Evolutionary conservation across 2,797 vertebrate genomes (phyloP).

Genomic region (Philypnodon macrostomus): DNA sequence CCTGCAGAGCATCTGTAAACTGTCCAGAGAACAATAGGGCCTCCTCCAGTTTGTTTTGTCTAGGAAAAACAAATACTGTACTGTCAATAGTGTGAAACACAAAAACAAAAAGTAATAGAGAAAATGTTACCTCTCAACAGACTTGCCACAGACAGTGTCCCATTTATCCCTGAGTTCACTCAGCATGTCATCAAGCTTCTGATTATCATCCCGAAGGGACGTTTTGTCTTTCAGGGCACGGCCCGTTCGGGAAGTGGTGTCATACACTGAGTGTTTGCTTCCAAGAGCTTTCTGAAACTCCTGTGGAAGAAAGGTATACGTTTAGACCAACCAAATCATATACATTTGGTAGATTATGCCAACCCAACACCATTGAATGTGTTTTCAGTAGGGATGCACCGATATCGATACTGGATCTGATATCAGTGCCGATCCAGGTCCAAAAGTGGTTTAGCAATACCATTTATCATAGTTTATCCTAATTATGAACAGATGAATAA

Average conservation of each 20-base stretch:
- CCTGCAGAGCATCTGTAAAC: slow-evolving; percentile 96
- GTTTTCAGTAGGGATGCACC: no score
- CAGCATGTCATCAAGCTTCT: slow-evolving; percentile 95
- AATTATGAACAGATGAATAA: no score
- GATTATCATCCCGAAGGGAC: slow-evolving; percentile 88
- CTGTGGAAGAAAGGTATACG: slow-evolving; percentile 58
- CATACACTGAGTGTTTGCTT: slow-evolving; percentile 95
- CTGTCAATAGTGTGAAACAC: not conserved
- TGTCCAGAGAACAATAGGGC: slow-evolving; percentile 96
- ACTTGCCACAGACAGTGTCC: slow-evolving; percentile 98
- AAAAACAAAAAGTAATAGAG: not conserved
- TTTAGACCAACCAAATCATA: not conserved
- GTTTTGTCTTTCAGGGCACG: slow-evolving; percentile 95
- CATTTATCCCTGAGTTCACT: slow-evolving; percentile 97
- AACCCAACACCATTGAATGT: slow-evolving; percentile 6
- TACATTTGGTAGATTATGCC: no score
- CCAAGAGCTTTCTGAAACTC: slow-evolving; percentile 96
- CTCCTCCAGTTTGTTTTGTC: slow-evolving; percentile 98
- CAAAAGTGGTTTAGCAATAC: no score
- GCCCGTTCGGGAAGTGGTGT: slow-evolving; percentile 90
- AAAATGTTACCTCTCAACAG: slow-evolving; percentile 88
- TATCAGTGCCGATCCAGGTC: no score
- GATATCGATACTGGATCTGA: no score
- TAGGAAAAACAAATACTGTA: slow-evolving; percentile 52
- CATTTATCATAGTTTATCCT: no score